A percentile compares a stretch with the other conserved stretches of the same genome.
Evolutionary conservation across 2,113 vertebrate genomes (phyloP).

Genomic region (Columba janthina): DNA sequence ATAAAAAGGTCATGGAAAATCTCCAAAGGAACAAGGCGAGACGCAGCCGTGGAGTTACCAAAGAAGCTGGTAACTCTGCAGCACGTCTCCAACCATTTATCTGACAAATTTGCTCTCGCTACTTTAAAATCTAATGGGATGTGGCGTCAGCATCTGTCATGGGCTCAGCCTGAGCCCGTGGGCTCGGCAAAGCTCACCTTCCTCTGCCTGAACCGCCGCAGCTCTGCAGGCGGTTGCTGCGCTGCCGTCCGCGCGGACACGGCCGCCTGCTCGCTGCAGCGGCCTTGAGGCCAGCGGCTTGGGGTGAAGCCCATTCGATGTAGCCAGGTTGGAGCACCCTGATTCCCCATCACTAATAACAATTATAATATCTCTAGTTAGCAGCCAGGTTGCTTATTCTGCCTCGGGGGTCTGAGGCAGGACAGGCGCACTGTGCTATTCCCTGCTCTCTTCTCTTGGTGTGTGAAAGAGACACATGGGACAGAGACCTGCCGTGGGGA

Average conservation of each 20-base stretch:
- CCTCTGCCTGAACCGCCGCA: slow-evolving; percentile 49
- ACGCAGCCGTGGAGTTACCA: not conserved
- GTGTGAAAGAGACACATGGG: not conserved
- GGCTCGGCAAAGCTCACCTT: slow-evolving; percentile 58
- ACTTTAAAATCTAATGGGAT: slow-evolving; percentile 46
- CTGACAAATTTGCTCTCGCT: not conserved
- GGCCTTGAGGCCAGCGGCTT: not conserved
- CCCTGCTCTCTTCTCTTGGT: not conserved
- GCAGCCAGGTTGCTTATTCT: not conserved
- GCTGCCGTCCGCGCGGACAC: slow-evolving; percentile 50
- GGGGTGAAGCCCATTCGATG: not conserved
- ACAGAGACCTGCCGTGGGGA: not conserved
- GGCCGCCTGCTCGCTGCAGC: not conserved
- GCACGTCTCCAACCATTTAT: not conserved
- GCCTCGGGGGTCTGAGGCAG: not conserved
- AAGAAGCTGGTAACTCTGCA: not conserved
- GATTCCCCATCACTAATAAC: not conserved
- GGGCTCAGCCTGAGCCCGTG: slow-evolving; percentile 51
- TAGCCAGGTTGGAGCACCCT: not conserved
- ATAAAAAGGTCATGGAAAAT: not conserved
- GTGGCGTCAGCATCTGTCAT: slow-evolving; percentile 33
- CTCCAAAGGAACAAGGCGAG: not conserved
- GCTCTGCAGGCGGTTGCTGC: slow-evolving; percentile 37
- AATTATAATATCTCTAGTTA: not conserved
- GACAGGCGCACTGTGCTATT: not conserved